These are phyloP conservation scores for Iguana delicatissima DNA, from an alignment of 2,797 vertebrate species.

Conservation along the genomic window DNA sequence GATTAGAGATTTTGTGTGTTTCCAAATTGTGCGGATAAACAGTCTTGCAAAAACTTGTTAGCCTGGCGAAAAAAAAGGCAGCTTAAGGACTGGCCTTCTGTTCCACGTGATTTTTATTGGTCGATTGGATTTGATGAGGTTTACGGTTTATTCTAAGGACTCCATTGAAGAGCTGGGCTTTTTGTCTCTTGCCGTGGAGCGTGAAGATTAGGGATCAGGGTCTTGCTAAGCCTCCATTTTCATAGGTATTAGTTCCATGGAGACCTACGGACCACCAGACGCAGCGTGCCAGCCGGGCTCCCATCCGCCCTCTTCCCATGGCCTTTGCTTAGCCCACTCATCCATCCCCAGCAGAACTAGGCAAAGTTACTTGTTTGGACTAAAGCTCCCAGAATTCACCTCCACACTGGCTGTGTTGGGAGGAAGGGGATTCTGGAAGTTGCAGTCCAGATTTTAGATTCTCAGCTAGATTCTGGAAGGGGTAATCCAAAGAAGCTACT, in stretches of 20 bases:
- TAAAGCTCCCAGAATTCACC: neutral
- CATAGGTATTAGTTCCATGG: slow-evolving; percentile 59
- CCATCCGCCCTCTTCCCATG: no score
- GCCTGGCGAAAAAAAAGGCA: slow-evolving; percentile 85
- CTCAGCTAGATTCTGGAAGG: neutral
- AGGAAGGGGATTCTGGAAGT: neutral
- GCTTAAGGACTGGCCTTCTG: slow-evolving; percentile 75
- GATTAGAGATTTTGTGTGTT: slow-evolving; percentile 82
- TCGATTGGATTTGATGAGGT: slow-evolving; percentile 81
- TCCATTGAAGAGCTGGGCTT: slow-evolving; percentile 74
- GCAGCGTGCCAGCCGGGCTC: slow-evolving; percentile 44
- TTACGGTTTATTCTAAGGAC: slow-evolving; percentile 77
- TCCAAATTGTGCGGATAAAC: slow-evolving; percentile 80
- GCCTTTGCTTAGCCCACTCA: neutral
- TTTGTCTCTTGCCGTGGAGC: slow-evolving; percentile 73
- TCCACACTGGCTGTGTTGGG: neutral
- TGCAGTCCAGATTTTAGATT: neutral
- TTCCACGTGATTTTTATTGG: slow-evolving; percentile 74
- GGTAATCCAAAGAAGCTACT: no score
- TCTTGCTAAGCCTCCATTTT: slow-evolving; percentile 71
- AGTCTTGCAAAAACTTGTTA: slow-evolving; percentile 90
- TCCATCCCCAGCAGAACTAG: no score
- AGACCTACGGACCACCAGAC: slow-evolving; percentile 61
- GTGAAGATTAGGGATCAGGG: slow-evolving; percentile 72
- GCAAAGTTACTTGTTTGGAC: neutral